These are phyloP conservation scores for Valencia hispanica DNA, from an alignment of 2,797 vertebrate species.

Conservation along the genomic window DNA sequence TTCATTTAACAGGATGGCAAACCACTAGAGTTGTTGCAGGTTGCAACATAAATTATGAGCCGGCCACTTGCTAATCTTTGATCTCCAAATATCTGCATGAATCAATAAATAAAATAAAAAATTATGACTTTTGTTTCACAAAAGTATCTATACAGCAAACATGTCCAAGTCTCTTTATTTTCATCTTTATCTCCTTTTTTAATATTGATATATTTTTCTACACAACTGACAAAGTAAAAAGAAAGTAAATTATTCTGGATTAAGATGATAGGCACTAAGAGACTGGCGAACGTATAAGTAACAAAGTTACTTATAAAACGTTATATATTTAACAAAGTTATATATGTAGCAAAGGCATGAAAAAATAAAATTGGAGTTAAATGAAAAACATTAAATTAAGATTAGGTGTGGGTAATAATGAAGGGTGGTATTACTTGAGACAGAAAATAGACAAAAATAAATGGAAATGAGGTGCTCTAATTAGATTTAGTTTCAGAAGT, in stretches of 20 bases:
- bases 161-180: background rate
- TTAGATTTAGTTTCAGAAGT: background rate
- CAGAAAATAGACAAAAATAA: background rate
- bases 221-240: slow-evolving; percentile 11
- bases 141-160: background rate
- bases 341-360: background rate
- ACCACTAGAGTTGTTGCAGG: too few species aligned
- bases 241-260: slow-evolving; percentile 30
- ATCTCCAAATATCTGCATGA: too few species aligned
- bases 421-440: background rate
- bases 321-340: too few species aligned
- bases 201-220: slow-evolving; percentile 24
- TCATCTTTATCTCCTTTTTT: background rate
- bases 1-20: too few species aligned
- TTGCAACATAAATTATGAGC: too few species aligned
- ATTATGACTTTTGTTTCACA: background rate
- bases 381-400: background rate
- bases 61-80: too few species aligned
- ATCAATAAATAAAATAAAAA: too few species aligned
- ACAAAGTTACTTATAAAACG: too few species aligned
- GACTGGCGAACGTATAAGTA: too few species aligned
- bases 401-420: background rate
- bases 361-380: background rate
- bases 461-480: background rate
- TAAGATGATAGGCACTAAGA: slow-evolving; percentile 21